Evolutionary conservation across 2,113 vertebrate species (phyloP).

Genomic region (Taxidea taxus): DNA sequence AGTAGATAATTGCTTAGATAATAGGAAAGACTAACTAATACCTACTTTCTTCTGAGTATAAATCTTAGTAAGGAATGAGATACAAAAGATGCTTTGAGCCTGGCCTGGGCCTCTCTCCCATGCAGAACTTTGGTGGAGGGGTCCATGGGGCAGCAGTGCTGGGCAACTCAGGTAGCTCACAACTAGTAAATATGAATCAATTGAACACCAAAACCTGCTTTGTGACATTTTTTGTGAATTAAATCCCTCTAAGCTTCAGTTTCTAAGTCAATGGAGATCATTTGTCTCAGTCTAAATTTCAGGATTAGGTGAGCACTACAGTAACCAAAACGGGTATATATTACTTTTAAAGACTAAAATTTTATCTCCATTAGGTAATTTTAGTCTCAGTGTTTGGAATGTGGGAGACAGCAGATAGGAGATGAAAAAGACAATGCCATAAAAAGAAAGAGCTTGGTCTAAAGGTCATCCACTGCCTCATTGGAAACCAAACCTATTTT

Average conservation of each 20-base stretch:
- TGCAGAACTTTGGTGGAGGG: neutral
- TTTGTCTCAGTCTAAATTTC: neutral
- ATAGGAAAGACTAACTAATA: neutral
- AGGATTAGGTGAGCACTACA: neutral
- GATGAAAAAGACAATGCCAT: neutral
- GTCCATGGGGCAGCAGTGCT: neutral
- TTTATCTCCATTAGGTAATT: neutral
- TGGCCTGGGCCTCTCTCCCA: no score
- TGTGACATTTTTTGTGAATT: neutral
- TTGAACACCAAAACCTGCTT: neutral
- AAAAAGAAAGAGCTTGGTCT: neutral
- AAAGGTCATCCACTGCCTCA: neutral
- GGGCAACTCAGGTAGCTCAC: neutral
- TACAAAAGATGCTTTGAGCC: neutral
- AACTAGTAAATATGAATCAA: neutral
- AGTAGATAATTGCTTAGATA: neutral
- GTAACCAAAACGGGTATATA: neutral
- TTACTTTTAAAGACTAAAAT: neutral
- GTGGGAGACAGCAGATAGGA: neutral
- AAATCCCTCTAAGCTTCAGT: neutral
- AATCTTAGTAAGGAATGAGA: neutral
- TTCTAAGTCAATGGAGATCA: neutral
- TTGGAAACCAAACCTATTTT: neutral
- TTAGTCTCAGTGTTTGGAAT: neutral
- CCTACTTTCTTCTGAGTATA: neutral